Percentiles rank a stretch among this genome's conserved stretches.
Evolutionary conservation across 2,797 vertebrate genomes (phyloP).

Genomic region (Leptoclinus maculatus): DNA sequence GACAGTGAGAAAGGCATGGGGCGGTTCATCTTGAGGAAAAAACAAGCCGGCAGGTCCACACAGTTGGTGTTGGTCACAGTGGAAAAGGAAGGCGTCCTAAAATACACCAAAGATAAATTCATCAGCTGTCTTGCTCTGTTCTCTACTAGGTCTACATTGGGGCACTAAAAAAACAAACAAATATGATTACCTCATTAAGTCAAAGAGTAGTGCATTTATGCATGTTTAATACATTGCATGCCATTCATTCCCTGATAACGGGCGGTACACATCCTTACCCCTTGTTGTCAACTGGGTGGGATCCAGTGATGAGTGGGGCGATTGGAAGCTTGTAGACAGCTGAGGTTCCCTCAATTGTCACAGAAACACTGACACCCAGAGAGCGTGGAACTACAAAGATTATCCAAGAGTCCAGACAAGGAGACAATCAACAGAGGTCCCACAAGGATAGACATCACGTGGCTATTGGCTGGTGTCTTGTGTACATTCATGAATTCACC

Average conservation of each 20-base stretch:
- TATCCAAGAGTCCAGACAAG: background rate
- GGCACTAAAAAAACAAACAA: background rate
- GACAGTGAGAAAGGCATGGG: constrained; percentile 95
- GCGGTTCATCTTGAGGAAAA: constrained; percentile 95
- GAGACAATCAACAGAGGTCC: background rate
- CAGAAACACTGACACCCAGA: constrained; percentile 92
- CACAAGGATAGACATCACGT: background rate
- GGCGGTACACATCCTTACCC: constrained; percentile 81
- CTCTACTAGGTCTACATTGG: background rate
- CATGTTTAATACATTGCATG: background rate
- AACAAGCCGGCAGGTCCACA: constrained; percentile 97
- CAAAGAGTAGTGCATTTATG: constrained; percentile 4
- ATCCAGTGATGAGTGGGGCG: constrained; percentile 96
- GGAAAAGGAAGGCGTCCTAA: constrained; percentile 96
- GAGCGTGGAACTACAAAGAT: constrained; percentile 88
- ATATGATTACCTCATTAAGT: background rate
- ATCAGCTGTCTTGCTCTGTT: constrained; percentile 1
- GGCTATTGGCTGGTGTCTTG: too few species aligned
- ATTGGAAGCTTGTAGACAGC: constrained; percentile 96
- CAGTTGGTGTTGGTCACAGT: constrained; percentile 96
- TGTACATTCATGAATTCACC: background rate
- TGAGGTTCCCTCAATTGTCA: constrained; percentile 94
- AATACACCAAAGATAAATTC: constrained; percentile 30
- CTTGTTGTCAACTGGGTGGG: constrained; percentile 97
- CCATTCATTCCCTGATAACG: background rate